Evolutionary conservation across 2,113 vertebrate species (phyloP), one percentile per base, ranked within the genome.

Genomic region (Elephas maximus): DNA sequence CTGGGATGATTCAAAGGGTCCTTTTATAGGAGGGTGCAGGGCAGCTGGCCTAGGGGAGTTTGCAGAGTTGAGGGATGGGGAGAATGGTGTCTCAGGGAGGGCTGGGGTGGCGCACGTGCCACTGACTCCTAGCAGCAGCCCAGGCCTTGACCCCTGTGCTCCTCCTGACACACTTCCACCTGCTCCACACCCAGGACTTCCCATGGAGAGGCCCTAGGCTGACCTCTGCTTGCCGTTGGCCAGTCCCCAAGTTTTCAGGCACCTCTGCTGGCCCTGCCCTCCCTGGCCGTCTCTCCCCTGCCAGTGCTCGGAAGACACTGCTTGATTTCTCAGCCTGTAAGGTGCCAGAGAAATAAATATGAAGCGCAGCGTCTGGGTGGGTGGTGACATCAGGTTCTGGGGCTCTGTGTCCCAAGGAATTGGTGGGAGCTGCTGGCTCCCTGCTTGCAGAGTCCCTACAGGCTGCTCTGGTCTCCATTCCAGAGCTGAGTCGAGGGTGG

Each of bases 321-420:
- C 69, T 97, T n/a, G 44, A 37, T 73, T 45, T 77, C 37, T 81
- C 53, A 73, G 51, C 65, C 41, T 63, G 33, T 45, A 41, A 83
- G 33, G 10, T 48, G 6, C 74, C 69, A 37, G 11, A 60, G 76
- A 67, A 71, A 62, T 45, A 45, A 45, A 21, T 90, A 6, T 65
- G 76, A 79, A 79, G 81, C 21, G 3, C 37, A 48, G 92, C 0
- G 0, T 48, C 53, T 79, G 44, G 80, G 44, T 17, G 69, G 33
- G 53, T 79, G 15, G 74, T 78, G 44, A 69, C 24, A 76, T 45
- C 1, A 41, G 37, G 45, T 23, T n/a, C 79, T 80, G 63, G 79
- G 30, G 51, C 45, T 44, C 65, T 15, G 4, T 18, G 44, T 80
- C n/a, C 28, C 8, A 57, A 33, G 48, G 33, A 82, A 8, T 60